Evolutionary conservation across 2,888 invertebrate genomes (phyloP).

Genomic region (Euphydryas editha): DNA sequence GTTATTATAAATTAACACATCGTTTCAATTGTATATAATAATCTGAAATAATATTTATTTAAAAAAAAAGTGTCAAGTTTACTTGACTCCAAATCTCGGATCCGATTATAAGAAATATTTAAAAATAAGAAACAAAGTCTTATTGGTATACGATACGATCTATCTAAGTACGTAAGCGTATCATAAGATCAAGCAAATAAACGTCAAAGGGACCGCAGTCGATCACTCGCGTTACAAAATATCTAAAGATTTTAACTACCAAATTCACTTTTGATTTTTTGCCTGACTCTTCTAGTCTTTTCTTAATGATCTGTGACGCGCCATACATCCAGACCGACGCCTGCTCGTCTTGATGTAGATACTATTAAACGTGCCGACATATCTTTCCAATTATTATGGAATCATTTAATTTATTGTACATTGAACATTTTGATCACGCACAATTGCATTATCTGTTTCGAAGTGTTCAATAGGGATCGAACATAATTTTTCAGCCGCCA

Average conservation of each 20-base stretch:
- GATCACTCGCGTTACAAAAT: slow-evolving; percentile 38
- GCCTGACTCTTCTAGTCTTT: slow-evolving; percentile 45
- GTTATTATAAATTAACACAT: no score
- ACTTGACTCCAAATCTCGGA: neutral
- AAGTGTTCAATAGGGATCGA: slow-evolving; percentile 32
- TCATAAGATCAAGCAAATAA: slow-evolving; percentile 28
- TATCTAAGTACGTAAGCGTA: slow-evolving; percentile 30
- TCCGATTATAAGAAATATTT: neutral
- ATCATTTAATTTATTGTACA: slow-evolving; percentile 34
- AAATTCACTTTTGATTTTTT: slow-evolving; percentile 45
- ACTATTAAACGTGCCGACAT: slow-evolving; percentile 63
- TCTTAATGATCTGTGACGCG: slow-evolving; percentile 57
- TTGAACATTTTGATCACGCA: slow-evolving; percentile 22
- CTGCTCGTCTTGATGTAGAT: slow-evolving; percentile 56
- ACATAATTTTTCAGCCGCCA: slow-evolving; percentile 15
- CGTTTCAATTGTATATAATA: no score
- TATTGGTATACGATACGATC: slow-evolving; percentile 15
- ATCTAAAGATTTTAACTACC: slow-evolving; percentile 26
- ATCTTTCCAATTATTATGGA: slow-evolving; percentile 6
- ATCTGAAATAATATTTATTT: no score
- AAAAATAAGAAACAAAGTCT: slow-evolving; percentile 21
- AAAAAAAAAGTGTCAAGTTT: no score
- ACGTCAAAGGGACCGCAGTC: slow-evolving; percentile 38
- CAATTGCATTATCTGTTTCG: slow-evolving; percentile 18
- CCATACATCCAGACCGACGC: slow-evolving; percentile 34